Percentiles rank a stretch among this genome's conserved stretches.
phyloP scores from a whole-genome alignment of 2,797 vertebrate species.

The Scarus forsteni region DNA sequence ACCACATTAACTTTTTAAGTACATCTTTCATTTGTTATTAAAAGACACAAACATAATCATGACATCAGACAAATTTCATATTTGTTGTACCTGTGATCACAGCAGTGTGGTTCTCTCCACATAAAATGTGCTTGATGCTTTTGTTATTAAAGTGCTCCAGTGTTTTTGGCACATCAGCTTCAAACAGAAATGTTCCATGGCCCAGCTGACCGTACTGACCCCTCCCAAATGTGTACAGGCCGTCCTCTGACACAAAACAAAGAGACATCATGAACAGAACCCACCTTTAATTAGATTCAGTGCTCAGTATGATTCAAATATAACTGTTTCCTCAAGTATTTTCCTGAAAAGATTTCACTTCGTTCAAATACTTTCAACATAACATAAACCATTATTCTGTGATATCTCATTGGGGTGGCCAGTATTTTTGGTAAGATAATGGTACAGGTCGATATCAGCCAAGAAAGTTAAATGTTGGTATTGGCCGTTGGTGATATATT shows the following conservation, averaged over 20 bases:
- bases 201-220: constrained; percentile 92
- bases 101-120: constrained; percentile 91
- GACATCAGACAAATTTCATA: background rate
- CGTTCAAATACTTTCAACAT: too few relatives aligned
- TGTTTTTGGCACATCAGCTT: constrained; percentile 84
- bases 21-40: too few relatives aligned
- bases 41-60: too few relatives aligned
- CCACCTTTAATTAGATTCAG: background rate
- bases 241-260: constrained; percentile 55
- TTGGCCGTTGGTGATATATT: too few relatives aligned
- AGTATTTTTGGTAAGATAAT: too few relatives aligned
- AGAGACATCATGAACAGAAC: constrained; percentile 2
- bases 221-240: constrained; percentile 89
- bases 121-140: constrained; percentile 81
- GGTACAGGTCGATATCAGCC: too few relatives aligned
- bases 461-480: too few relatives aligned
- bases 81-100: constrained; percentile 68
- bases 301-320: background rate
- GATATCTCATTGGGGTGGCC: too few relatives aligned
- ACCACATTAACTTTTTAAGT: too few relatives aligned
- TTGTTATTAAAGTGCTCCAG: constrained; percentile 82
- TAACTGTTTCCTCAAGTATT: too few relatives aligned
- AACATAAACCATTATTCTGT: too few relatives aligned
- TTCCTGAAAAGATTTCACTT: too few relatives aligned
- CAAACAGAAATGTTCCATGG: constrained; percentile 89